Base-by-base conservation (phyloP, 2,113 vertebrate genomes). In the Psilopogon haemacephalus region DNA sequence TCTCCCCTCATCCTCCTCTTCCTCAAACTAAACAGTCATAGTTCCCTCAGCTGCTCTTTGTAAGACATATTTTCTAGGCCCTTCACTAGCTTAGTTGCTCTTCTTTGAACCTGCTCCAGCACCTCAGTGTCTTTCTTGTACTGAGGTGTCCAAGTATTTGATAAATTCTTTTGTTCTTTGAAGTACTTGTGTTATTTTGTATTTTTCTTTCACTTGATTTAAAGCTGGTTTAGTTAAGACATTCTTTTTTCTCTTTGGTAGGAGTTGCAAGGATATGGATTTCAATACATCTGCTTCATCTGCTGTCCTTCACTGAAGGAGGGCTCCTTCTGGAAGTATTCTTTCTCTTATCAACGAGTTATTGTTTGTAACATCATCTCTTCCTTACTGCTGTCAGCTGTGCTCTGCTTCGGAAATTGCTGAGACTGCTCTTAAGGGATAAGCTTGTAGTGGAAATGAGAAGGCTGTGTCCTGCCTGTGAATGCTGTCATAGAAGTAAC, bases 361-460 rank as follows among this genome's bases (percentile, higher is more conserved):
- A 24, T 4, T 76, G 44, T 76, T 67, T 81, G 86, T 93, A 92
- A 85, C 71, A 69, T 80, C 83, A 89, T 90, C 91, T 82, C 30
- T 86, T 58, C 70, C 48, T 79, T 20, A 4, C 74, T 63, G 5
- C 84, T 90, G 67, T 93, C 86, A 93, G 88, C 86, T 92, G 81
- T 55, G 77, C 84, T 58, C 14, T 48, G 83, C 84, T 46, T 30
- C 20, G 0, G 8, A 8, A 84, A 44, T 26, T 79, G 65, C 92
- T 74, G 84, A 86, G 84, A 15, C 76, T 88, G 86, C 80, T 86
- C 1, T 32, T 54, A 33, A 30, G 62, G 84, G 37, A 2, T 23
- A 12, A 68, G 46, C 60, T 91, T 4, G 17, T 9, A 48, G 65
- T 2, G 11, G 90, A 89, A 79, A 8, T 2, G 12, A 9, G 8